These are phyloP conservation scores for Xylocopa sonorina DNA, from an alignment of 1,140 invertebrate species.

Conservation along the genomic window DNA sequence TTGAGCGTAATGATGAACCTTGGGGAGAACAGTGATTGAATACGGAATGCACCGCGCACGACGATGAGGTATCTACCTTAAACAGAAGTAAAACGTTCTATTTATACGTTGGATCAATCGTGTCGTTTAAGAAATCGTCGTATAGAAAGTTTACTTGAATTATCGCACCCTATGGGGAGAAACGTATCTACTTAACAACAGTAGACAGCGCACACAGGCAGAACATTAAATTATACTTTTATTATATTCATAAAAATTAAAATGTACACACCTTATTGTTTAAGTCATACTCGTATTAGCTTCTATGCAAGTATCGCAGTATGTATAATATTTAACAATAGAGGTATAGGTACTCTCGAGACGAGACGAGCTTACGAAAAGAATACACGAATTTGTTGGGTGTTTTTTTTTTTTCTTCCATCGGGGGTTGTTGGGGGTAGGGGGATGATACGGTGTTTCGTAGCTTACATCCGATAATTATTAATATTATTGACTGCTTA, in stretches of 20 bases:
- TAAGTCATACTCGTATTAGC: conserved; percentile 62
- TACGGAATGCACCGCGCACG: background rate
- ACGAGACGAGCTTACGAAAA: conserved; percentile 64
- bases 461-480: conserved; percentile 53
- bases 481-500: conserved; percentile 70
- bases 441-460: conserved; percentile 48
- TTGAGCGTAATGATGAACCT: background rate
- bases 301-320: conserved; percentile 62
- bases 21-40: background rate
- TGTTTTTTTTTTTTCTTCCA: conserved; percentile 2
- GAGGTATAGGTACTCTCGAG: conserved; percentile 63
- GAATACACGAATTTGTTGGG: conserved; percentile 60
- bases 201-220: conserved; percentile 23
- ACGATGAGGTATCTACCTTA: background rate
- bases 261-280: conserved; percentile 68
- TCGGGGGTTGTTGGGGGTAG: background rate
- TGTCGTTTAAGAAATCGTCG: too few species aligned
- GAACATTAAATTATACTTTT: conserved; percentile 71
- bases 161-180: background rate
- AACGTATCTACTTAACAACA: background rate
- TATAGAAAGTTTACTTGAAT: background rate
- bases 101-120: background rate
- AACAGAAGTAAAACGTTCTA: background rate
- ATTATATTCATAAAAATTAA: conserved; percentile 71
- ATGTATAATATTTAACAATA: conserved; percentile 70